Base-by-base conservation (phyloP, 2,797 vertebrate genomes). In the Sebastolobus alascanus region DNA sequence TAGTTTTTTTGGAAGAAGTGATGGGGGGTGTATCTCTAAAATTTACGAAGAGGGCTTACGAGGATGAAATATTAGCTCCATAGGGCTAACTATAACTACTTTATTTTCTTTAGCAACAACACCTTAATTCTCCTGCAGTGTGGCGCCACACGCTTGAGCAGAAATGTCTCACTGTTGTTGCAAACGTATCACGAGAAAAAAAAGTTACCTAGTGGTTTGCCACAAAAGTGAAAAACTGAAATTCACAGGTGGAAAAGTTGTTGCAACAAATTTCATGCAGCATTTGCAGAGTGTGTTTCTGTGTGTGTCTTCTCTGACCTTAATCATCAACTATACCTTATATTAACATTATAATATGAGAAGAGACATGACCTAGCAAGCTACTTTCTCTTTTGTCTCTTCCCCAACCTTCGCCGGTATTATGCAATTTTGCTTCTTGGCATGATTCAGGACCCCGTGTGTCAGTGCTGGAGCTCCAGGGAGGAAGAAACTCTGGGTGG, bases 391-490 rank as follows among this genome's bases (percentile, higher is more conserved):
- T 74, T 14, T 40, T 71, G n/a, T 18, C 33, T 67, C 22, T n/a
- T 75, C 4, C 59, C 52, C 31, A 85, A 77, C 75, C 54, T 81
- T 87, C 77, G 31, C 68, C 1, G 3, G 38, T 1, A 29, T 92
- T 89, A 83, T 79, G 84, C 80, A 93, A 89, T 82, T 50, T 58
- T 80, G 75, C 83, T 71, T 72, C 72, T 75, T 83, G 77, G 67
- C 74, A 12, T 56, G 29, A n/a, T 69, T 68, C 18, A 60, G 20
- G 80, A 79, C 75, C 83, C 82, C 77, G 63, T 18, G 5, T 56
- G 58, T 78, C 56, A 75, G 71, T 58, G 60, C 66, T 54, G 59
- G 37, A 82, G 72, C 74, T 75, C 73, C 29, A 70, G 86, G 66
- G 60, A 75, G 61, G 65, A 68, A 80, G 14, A 78, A 64, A 82